phyloP scores from a whole-genome alignment of 2,888 invertebrate genomes.

The Hofmannophila pseudospretella region DNA sequence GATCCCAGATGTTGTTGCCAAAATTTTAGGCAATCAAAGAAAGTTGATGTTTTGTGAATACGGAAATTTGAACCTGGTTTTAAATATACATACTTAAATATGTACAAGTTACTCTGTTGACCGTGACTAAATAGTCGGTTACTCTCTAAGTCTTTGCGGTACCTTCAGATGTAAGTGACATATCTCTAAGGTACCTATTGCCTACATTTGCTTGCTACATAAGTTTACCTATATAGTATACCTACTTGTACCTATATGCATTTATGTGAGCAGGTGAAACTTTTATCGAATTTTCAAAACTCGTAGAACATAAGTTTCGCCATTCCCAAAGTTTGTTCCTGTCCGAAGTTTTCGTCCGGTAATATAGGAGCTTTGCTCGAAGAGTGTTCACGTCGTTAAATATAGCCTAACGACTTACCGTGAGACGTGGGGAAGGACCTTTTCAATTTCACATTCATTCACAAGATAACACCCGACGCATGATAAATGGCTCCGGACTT shows the following conservation, averaged over 20 bases:
- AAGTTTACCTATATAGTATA: no score
- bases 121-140: no score
- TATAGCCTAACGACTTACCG: background rate
- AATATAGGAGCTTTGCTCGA: background rate
- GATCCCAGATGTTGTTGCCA: no score
- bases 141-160: no score
- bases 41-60: no score
- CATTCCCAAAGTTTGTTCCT: background rate
- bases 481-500: background rate
- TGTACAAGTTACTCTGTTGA: no score
- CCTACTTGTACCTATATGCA: background rate
- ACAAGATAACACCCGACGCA: background rate
- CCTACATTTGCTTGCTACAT: no score
- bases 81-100: no score
- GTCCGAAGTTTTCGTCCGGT: background rate
- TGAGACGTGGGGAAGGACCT: background rate
- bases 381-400: background rate
- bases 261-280: background rate
- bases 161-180: no score
- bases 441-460: constrained; percentile 5
- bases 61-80: no score
- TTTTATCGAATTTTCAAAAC: background rate
- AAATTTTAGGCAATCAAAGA: no score
- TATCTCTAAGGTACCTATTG: no score
- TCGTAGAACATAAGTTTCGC: background rate